phyloP scores from a whole-genome alignment of 92 coral and sea anemone genomes.

The Umimayanthus kanabou region DNA sequence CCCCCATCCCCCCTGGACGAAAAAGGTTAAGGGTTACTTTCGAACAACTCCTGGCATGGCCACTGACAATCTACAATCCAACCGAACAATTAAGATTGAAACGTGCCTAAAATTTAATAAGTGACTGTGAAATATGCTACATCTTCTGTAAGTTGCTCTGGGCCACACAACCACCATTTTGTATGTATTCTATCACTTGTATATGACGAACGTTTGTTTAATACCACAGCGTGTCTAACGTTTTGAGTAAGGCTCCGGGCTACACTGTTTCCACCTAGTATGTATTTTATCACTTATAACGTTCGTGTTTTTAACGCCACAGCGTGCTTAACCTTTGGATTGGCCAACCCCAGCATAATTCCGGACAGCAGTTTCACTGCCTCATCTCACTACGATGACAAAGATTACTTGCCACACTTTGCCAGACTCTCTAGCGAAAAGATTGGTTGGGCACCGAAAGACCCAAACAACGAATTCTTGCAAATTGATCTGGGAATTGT shows the following conservation, averaged over 20 bases:
- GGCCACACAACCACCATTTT: background rate
- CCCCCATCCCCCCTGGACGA: too few relatives aligned
- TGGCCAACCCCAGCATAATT: background rate
- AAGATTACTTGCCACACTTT: background rate
- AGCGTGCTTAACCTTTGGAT: background rate
- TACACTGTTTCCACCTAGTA: too few relatives aligned
- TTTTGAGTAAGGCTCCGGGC: background rate
- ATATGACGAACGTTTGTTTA: background rate
- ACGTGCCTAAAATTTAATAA: too few relatives aligned
- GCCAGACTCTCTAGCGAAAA: background rate
- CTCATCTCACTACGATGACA: background rate
- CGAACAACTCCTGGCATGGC: too few relatives aligned
- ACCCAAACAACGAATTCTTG: background rate
- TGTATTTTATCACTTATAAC: background rate
- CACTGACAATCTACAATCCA: too few relatives aligned
- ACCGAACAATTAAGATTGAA: too few relatives aligned
- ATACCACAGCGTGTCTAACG: background rate
- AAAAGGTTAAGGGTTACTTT: too few relatives aligned
- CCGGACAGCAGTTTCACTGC: background rate
- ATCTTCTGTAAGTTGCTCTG: too few relatives aligned
- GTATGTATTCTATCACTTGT: too few relatives aligned
- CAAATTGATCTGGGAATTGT: constrained; percentile 4
- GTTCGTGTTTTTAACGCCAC: background rate
- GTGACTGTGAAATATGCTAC: too few relatives aligned
- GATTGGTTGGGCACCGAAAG: constrained; percentile 8